Conservation (phyloP, 1,140 invertebrate genomes). For the Anastrepha ludens region DNA sequence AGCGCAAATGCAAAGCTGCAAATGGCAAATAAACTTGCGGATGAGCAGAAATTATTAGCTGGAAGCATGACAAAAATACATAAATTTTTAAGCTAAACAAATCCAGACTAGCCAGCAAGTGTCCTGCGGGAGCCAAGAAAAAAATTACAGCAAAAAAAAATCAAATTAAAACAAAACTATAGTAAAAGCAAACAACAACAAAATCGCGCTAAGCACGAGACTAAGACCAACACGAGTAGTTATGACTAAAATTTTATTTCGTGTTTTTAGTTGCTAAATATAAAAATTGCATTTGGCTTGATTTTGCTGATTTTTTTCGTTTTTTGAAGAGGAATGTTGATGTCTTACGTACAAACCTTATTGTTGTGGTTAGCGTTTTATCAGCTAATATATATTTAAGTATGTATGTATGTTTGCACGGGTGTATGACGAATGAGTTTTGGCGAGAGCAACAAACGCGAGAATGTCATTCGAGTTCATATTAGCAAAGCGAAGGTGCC, state of each 20-base stretch:
- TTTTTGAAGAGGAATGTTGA: background rate
- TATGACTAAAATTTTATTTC: slow-evolving; percentile 53
- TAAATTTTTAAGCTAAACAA: slow-evolving; percentile 52
- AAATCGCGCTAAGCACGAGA: background rate
- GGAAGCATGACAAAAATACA: slow-evolving; percentile 49
- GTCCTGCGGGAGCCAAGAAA: slow-evolving; percentile 2
- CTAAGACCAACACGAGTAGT: background rate
- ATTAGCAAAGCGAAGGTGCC: background rate
- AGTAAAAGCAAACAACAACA: slow-evolving; percentile 2
- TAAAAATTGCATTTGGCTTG: slow-evolving; percentile 34
- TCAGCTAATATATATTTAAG: background rate
- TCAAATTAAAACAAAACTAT: slow-evolving; percentile 19
- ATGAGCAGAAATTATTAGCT: slow-evolving; percentile 49
- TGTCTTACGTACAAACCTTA: background rate
- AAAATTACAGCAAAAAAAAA: background rate
- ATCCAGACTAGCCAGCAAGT: slow-evolving; percentile 48
- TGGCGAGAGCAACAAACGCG: background rate
- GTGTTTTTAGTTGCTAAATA: slow-evolving; percentile 48
- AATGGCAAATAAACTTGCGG: slow-evolving; percentile 44
- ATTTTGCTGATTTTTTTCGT: background rate
- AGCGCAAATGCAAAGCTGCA: slow-evolving; percentile 18
- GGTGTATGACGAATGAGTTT: background rate
- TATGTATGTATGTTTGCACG: background rate
- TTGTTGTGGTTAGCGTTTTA: background rate
- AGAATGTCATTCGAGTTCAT: slow-evolving; percentile 39